phyloP scores from a whole-genome alignment of 2,113 vertebrate genomes.

The Sisor rabdophorus region DNA sequence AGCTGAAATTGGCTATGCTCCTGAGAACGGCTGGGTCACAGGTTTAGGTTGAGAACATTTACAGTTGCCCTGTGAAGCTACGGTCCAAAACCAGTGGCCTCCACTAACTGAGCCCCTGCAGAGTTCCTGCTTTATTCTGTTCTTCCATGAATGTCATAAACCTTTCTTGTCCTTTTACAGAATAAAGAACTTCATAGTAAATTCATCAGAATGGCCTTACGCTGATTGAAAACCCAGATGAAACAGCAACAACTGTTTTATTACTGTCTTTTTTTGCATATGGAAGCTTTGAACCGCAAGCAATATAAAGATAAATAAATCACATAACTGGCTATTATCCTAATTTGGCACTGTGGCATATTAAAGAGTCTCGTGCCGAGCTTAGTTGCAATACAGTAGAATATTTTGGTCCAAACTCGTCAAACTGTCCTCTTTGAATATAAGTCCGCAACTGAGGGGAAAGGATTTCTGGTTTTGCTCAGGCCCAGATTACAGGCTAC shows the following conservation, averaged over 20 bases:
- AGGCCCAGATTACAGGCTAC: constrained; percentile 34
- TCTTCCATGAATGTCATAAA: constrained; percentile 44
- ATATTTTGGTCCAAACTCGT: constrained; percentile 37
- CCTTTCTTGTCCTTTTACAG: constrained; percentile 31
- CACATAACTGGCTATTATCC: constrained; percentile 28
- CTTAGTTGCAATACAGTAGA: constrained; percentile 18
- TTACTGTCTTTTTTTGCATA: constrained; percentile 30
- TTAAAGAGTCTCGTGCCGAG: constrained; percentile 33
- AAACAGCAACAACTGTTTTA: constrained; percentile 44
- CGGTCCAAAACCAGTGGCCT: constrained; percentile 30
- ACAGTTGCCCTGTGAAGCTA: constrained; percentile 29
- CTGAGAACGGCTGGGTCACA: constrained; percentile 28
- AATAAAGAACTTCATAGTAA: constrained; percentile 48
- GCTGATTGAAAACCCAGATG: constrained; percentile 52
- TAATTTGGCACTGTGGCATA: constrained; percentile 44
- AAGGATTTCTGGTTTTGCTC: constrained; percentile 43
- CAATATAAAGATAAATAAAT: constrained; percentile 43
- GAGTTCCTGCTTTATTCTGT: constrained; percentile 33
- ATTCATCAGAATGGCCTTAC: constrained; percentile 36
- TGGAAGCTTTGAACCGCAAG: constrained; percentile 39
- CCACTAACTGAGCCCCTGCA: constrained; percentile 34
- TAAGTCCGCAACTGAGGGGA: constrained; percentile 38
- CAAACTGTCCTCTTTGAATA: constrained; percentile 44
- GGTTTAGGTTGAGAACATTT: constrained; percentile 34
- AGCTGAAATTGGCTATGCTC: constrained; percentile 14